These are phyloP conservation scores for Mnemiopsis leidyi DNA, from an alignment of 37 sponge, comb jelly and placozoan genomes.

Conservation along the genomic window DNA sequence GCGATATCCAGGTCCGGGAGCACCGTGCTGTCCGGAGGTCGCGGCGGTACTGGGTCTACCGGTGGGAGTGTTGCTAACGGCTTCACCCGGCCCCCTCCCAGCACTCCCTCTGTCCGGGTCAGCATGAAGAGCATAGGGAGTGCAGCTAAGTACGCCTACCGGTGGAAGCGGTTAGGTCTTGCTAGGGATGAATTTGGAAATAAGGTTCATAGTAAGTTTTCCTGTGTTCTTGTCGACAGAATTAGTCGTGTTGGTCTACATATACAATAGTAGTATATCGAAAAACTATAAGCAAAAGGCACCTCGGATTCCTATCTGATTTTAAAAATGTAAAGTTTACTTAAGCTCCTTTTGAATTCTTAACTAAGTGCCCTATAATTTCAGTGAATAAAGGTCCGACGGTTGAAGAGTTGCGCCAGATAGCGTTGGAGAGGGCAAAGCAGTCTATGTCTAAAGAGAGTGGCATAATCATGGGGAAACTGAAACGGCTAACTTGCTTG, in stretches of 20 bases:
- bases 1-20: not conserved
- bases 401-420: conserved; percentile 26
- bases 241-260: too few species aligned
- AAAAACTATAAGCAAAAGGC: too few species aligned
- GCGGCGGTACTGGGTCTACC: not conserved
- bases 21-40: too few species aligned
- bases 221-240: too few species aligned
- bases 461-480: not conserved
- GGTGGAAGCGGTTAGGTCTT: not conserved
- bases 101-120: conserved; percentile 22
- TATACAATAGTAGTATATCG: too few species aligned
- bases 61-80: not conserved
- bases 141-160: conserved; percentile 35
- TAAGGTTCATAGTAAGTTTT: not conserved
- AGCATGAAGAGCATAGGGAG: not conserved
- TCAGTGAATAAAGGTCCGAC: conserved; percentile 39
- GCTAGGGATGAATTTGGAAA: not conserved
- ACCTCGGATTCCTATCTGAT: too few species aligned
- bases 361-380: not conserved
- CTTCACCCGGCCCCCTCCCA: not conserved
- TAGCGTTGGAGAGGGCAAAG: conserved; percentile 23
- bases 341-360: too few species aligned
- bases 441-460: conserved; percentile 51
- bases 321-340: too few species aligned
- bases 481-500: not conserved